A percentile compares a stretch with the other conserved stretches of the same genome.
Conservation (phyloP, 2,113 vertebrate species). For the Bettongia penicillata region DNA sequence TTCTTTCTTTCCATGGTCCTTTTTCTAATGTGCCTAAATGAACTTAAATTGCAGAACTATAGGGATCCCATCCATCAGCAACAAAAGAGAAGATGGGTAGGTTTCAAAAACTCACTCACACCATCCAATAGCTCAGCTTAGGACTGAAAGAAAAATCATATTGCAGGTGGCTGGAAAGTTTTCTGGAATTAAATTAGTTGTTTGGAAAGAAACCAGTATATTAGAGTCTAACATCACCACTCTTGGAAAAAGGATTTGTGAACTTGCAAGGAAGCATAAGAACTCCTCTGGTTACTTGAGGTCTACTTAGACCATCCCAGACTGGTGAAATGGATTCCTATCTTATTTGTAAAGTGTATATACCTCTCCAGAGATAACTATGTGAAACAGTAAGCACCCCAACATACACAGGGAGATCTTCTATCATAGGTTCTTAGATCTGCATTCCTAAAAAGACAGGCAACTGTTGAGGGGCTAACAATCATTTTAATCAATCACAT, state of each 20-base stretch:
- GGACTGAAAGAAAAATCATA: not conserved
- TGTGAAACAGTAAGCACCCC: not conserved
- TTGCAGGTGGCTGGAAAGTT: not conserved
- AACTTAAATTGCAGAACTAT: not conserved
- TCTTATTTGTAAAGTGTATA: not conserved
- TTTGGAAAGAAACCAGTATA: conserved; percentile 45
- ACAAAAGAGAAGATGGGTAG: not conserved
- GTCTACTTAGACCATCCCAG: conserved; percentile 34
- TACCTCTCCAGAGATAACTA: not conserved
- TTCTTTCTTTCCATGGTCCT: not conserved
- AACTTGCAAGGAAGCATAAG: not conserved
- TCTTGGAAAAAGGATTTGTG: conserved; percentile 9
- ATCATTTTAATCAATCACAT: too few relatives aligned
- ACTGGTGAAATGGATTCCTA: conserved; percentile 4
- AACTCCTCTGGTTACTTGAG: conserved; percentile 26
- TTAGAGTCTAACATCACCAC: conserved; percentile 13
- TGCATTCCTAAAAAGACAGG: too few relatives aligned
- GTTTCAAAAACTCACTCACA: not conserved
- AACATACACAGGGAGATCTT: too few relatives aligned
- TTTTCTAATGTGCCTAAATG: not conserved
- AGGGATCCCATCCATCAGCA: not conserved
- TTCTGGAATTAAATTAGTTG: conserved; percentile 31
- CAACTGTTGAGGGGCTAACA: too few relatives aligned
- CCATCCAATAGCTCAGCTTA: not conserved
- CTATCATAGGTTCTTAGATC: too few relatives aligned